These are phyloP conservation scores for Aphrophora alni DNA, from an alignment of 2,888 invertebrate genomes.

Conservation along the genomic window DNA sequence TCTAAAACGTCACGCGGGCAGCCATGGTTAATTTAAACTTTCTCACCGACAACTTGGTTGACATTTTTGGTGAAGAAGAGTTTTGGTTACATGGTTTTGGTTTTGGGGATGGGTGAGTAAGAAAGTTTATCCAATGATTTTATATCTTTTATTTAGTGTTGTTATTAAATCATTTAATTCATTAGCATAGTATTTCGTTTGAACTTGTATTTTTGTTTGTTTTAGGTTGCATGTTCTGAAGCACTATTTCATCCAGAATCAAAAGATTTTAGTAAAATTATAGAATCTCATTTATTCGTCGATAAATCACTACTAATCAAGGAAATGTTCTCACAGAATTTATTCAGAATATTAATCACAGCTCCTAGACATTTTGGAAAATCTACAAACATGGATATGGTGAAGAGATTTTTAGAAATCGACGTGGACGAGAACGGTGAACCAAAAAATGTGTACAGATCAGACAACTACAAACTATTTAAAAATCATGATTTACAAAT, in stretches of 20 bases:
- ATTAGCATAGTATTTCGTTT: too few species aligned
- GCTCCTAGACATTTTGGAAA: neutral
- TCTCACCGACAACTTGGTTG: too few species aligned
- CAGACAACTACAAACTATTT: neutral
- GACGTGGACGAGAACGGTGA: neutral
- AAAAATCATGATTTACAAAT: neutral
- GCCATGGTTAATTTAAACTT: too few species aligned
- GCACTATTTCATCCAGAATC: neutral
- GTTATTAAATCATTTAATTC: too few species aligned
- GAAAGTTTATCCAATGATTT: too few species aligned
- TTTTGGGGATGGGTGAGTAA: too few species aligned
- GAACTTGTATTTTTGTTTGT: neutral
- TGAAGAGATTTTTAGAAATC: neutral
- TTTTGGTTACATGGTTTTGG: too few species aligned
- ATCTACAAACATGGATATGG: neutral
- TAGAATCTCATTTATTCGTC: neutral
- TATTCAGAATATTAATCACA: neutral
- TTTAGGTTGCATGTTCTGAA: neutral
- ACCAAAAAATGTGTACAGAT: neutral
- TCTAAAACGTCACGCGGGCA: too few species aligned
- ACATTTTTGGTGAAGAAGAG: too few species aligned
- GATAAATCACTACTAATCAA: neutral
- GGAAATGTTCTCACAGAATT: neutral
- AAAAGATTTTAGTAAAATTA: neutral
- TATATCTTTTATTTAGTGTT: too few species aligned